Percentiles rank a stretch among this genome's conserved stretches.
phyloP scores from a whole-genome alignment of 2,113 vertebrate species.

The Lutjanus erythropterus region DNA sequence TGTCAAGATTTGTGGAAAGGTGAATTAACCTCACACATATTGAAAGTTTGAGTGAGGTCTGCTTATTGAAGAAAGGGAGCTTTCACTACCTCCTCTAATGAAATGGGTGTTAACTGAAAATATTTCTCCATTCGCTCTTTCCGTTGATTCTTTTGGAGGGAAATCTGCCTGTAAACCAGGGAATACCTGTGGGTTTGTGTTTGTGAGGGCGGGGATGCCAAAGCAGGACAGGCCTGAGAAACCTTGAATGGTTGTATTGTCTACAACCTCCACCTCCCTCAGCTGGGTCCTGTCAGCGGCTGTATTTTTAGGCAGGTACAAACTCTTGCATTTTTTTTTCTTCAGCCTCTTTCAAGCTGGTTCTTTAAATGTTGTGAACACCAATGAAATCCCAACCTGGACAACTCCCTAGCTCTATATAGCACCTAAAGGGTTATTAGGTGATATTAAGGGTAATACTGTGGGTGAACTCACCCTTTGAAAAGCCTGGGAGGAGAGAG shows the following conservation, averaged over 20 bases:
- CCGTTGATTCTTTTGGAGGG: conserved; percentile 50
- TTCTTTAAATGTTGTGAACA: no score
- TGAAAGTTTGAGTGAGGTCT: conserved; percentile 14
- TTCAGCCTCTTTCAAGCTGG: neutral
- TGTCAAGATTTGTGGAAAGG: neutral
- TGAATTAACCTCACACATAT: neutral
- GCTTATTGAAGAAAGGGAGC: conserved; percentile 36
- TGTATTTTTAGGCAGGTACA: conserved; percentile 56
- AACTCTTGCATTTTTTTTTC: neutral
- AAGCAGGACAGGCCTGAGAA: conserved; percentile 43
- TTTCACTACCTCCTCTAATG: conserved; percentile 27
- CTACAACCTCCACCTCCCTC: conserved; percentile 47
- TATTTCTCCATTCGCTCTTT: conserved; percentile 20
- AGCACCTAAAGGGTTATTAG: no score
- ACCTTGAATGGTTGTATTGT: conserved; percentile 73
- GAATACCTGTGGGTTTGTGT: conserved; percentile 65
- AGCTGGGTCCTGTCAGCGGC: conserved; percentile 40
- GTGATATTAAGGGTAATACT: neutral
- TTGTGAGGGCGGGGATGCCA: conserved; percentile 31
- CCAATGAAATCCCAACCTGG: no score
- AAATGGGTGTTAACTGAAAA: conserved; percentile 36
- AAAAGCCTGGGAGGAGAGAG: neutral
- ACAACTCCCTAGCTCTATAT: no score
- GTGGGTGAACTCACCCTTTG: neutral
- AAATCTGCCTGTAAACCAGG: conserved; percentile 20